Conservation (phyloP, 2,888 invertebrate species). For the Blastobasis adustella region DNA sequence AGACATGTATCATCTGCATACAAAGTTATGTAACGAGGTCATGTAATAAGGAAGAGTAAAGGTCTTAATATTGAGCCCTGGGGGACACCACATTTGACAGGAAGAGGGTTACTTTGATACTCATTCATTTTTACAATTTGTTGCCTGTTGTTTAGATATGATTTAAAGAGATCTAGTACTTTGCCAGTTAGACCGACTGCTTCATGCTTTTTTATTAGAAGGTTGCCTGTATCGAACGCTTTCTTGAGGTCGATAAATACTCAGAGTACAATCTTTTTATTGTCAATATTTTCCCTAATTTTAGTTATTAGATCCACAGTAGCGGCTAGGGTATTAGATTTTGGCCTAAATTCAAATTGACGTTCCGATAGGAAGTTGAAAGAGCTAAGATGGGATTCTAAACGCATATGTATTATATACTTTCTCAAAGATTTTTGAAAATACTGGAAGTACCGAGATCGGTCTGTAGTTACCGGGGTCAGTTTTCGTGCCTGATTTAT, state of each 20-base stretch:
- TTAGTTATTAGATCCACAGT: no score
- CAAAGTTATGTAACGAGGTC: neutral
- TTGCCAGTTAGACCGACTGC: neutral
- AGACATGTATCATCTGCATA: neutral
- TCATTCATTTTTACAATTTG: neutral
- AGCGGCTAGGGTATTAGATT: no score
- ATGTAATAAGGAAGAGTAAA: neutral
- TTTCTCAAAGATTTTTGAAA: no score
- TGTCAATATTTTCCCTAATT: no score
- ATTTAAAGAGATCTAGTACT: neutral
- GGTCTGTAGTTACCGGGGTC: neutral
- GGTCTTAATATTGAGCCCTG: neutral
- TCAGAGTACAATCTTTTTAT: no score
- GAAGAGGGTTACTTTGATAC: neutral
- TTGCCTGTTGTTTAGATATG: neutral
- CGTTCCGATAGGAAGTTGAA: no score
- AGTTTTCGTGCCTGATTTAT: neutral
- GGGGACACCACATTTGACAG: neutral
- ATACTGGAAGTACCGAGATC: no score
- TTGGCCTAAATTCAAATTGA: no score
- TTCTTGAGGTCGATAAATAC: no score
- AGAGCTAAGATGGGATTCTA: no score
- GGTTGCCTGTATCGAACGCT: neutral
- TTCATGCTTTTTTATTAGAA: neutral
- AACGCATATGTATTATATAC: no score